A percentile compares a stretch with the other conserved stretches of the same genome.
phyloP scores from a whole-genome alignment of 2,888 invertebrate species.

The Ormyrus rosae region DNA sequence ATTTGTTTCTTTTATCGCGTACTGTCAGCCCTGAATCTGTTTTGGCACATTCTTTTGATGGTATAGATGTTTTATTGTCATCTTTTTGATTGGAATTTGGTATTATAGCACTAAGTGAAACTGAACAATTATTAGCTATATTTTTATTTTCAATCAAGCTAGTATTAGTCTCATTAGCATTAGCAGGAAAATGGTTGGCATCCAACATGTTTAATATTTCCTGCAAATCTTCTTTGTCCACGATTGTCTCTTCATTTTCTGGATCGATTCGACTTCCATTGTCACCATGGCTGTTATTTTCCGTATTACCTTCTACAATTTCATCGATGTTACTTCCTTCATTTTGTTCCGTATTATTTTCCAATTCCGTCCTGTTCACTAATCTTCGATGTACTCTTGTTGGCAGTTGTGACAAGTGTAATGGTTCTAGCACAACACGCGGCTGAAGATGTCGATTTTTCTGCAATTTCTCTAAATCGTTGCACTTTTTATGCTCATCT shows the following conservation, averaged over 20 bases:
- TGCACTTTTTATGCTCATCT: conserved; percentile 49
- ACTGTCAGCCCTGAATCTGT: not conserved
- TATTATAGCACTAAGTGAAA: conserved; percentile 11
- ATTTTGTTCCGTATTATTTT: conserved; percentile 46
- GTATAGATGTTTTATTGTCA: not conserved
- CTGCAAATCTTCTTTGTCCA: conserved; percentile 68
- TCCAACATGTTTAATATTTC: conserved; percentile 71
- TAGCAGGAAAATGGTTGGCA: conserved; percentile 60
- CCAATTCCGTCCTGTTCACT: conserved; percentile 23
- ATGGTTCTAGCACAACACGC: conserved; percentile 71
- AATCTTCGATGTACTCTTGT: conserved; percentile 57
- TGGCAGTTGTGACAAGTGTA: conserved; percentile 68
- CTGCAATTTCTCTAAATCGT: conserved; percentile 65
- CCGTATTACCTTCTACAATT: conserved; percentile 52
- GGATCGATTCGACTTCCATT: conserved; percentile 52
- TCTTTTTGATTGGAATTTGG: not conserved
- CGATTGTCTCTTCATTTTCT: conserved; percentile 56
- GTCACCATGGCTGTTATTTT: conserved; percentile 18
- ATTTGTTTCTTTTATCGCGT: conserved; percentile 20
- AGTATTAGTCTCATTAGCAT: conserved; percentile 29
- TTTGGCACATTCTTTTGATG: conserved; percentile 21
- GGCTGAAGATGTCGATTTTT: conserved; percentile 71
- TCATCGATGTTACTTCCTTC: conserved; percentile 48
- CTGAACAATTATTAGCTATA: conserved; percentile 17
- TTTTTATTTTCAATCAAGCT: conserved; percentile 37